Evolutionary conservation across 2,797 vertebrate genomes (phyloP), one percentile per base, ranked within the genome.

Genomic region (Allobates femoralis): DNA sequence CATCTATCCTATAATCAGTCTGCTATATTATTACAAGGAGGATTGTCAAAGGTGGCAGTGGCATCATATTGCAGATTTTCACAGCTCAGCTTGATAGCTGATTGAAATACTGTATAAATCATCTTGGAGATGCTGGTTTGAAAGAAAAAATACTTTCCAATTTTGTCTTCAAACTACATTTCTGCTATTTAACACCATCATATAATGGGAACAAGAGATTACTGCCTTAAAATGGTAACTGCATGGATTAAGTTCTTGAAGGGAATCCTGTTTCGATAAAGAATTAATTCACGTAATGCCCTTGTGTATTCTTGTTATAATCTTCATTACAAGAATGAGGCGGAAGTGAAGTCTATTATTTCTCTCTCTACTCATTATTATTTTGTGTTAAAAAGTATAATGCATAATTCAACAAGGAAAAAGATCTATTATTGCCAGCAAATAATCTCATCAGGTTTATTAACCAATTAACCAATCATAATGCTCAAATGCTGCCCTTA

Each of bases 261-360:
- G 66, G 74, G 75, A 83, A 84, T 83, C 86, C 64, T 84, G 66
- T 84, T 83, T 83, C 81, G 64, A 84, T 84, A 79, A 84, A 87
- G 66, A 87, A 87, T 79, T 84, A 84, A 87, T 87, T 87, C 75
- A 66, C 10, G 26, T 60, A 79, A 83, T 64, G 81, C 86, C 75
- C 81, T 79, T 53, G 86, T 87, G 86, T 87, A 79, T 79, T 84
- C 76, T 79, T 87, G 64, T 87, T 83, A 84, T 87, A 87, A 87
- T 87, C 75, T 79, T 87, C 76, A 83, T 87, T 87, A 87, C 81
- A 83, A 87, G 75, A 87, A 84, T 73, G 37, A 79, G 50, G 53
- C 34, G 67, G 80, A 55, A 73, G 66, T 74, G 50, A 84, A 79
- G 81, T 84, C 86, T 87, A 87, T 87, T 83, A 87, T 87, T 87